phyloP scores from a whole-genome alignment of 1,140 invertebrate species.

The Megathymus violae region DNA sequence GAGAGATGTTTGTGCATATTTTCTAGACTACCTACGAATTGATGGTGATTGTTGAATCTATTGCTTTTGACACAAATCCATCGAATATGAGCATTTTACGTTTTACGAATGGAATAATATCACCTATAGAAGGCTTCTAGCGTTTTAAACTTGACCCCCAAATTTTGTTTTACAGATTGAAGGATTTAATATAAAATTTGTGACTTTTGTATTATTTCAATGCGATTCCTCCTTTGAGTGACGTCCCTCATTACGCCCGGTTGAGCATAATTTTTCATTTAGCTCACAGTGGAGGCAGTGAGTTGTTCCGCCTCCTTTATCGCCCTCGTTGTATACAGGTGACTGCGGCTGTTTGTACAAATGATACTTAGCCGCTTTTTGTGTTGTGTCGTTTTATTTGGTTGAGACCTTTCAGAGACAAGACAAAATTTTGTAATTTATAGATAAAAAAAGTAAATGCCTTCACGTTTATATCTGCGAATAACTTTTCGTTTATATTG shows the following conservation, averaged over 20 bases:
- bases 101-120: too few species aligned
- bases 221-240: background rate
- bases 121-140: too few species aligned
- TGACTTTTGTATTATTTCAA: background rate
- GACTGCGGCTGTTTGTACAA: constrained; percentile 18
- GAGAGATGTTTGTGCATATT: too few species aligned
- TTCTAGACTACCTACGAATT: too few species aligned
- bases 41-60: too few species aligned
- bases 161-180: too few species aligned
- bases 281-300: constrained; percentile 7
- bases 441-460: background rate
- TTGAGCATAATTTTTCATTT: constrained; percentile 38
- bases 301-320: constrained; percentile 13
- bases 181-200: background rate
- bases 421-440: background rate
- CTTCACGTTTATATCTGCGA: background rate
- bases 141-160: too few species aligned
- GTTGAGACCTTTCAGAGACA: background rate
- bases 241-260: constrained; percentile 25
- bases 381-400: background rate
- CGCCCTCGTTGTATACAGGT: constrained; percentile 16
- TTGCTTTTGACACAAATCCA: too few species aligned
- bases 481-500: background rate
- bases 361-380: constrained; percentile 15
- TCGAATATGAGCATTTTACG: too few species aligned